Percentiles rank a stretch among this genome's conserved stretches.
Evolutionary conservation across 1,140 invertebrate genomes (phyloP).

Genomic region (Muscidifurax raptorellus): DNA sequence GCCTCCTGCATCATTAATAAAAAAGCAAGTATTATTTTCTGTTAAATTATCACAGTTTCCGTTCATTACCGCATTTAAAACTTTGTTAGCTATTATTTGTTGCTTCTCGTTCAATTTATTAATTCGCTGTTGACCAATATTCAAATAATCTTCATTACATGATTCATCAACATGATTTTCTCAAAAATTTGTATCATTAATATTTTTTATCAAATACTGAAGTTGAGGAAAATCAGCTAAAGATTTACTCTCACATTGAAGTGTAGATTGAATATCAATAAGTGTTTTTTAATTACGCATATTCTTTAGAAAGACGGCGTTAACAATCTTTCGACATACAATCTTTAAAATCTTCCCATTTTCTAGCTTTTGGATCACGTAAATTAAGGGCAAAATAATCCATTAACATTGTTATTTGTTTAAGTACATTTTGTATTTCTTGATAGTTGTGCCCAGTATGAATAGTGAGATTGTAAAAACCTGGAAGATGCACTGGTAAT

Average conservation of each 20-base stretch:
- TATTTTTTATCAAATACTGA: neutral
- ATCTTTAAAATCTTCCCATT: slow-evolving; percentile 49
- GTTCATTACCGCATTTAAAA: slow-evolving; percentile 3
- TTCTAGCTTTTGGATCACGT: neutral
- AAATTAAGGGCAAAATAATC: slow-evolving; percentile 46
- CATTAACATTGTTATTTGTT: slow-evolving; percentile 36
- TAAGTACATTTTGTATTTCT: neutral
- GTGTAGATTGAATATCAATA: slow-evolving; percentile 8
- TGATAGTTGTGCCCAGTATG: neutral
- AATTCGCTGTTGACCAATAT: neutral
- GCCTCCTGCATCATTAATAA: slow-evolving; percentile 54
- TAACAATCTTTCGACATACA: slow-evolving; percentile 36
- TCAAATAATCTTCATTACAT: neutral
- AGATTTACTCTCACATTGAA: slow-evolving; percentile 23
- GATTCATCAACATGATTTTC: neutral
- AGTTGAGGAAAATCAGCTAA: neutral
- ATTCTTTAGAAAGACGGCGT: neutral
- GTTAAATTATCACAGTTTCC: neutral
- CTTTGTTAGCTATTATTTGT: slow-evolving; percentile 33
- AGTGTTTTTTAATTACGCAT: neutral
- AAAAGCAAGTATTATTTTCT: slow-evolving; percentile 34
- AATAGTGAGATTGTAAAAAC: slow-evolving; percentile 17
- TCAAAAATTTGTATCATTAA: neutral
- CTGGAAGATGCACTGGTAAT: slow-evolving; percentile 28
- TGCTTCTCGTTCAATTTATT: slow-evolving; percentile 40